Evolutionary conservation across 2,888 invertebrate species (phyloP).

Genomic region (Leptinotarsa juncta): DNA sequence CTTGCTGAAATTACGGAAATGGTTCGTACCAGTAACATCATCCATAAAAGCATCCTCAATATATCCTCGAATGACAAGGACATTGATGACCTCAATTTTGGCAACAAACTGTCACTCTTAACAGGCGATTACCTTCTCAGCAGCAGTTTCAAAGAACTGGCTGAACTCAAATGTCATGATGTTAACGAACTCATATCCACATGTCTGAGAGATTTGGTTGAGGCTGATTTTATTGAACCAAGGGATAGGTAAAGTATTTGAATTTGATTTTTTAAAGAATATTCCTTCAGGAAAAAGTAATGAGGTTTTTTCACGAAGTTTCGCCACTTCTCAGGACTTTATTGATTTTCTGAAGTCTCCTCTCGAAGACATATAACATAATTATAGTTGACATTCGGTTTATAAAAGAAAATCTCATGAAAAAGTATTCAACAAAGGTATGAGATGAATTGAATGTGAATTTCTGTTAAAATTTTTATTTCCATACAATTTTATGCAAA

Average conservation of each 20-base stretch:
- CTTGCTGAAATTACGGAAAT: constrained; percentile 95
- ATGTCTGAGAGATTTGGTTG: constrained; percentile 86
- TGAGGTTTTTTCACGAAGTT: too few relatives aligned
- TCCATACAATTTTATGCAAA: too few relatives aligned
- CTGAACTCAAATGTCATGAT: constrained; percentile 80
- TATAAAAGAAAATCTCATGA: too few relatives aligned
- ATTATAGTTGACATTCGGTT: too few relatives aligned
- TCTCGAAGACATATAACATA: too few relatives aligned
- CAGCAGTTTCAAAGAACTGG: constrained; percentile 88
- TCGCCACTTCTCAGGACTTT: too few relatives aligned
- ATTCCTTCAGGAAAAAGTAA: too few relatives aligned
- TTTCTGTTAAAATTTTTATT: too few relatives aligned
- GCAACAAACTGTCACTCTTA: constrained; percentile 92
- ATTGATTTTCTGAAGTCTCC: too few relatives aligned
- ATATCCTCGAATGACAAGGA: constrained; percentile 70
- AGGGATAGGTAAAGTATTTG: constrained; percentile 71
- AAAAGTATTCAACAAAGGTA: too few relatives aligned
- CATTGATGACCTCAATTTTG: constrained; percentile 84
- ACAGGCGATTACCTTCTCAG: constrained; percentile 90
- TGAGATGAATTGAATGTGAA: too few relatives aligned
- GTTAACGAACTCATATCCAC: constrained; percentile 89
- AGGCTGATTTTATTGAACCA: constrained; percentile 87
- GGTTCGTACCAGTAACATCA: constrained; percentile 90
- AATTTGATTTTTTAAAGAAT: too few relatives aligned
- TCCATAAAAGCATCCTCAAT: constrained; percentile 85